Percentiles rank a stretch among this genome's conserved stretches.
Evolutionary conservation across 2,797 vertebrate genomes (phyloP).

Genomic region (Lerista edwardsae): DNA sequence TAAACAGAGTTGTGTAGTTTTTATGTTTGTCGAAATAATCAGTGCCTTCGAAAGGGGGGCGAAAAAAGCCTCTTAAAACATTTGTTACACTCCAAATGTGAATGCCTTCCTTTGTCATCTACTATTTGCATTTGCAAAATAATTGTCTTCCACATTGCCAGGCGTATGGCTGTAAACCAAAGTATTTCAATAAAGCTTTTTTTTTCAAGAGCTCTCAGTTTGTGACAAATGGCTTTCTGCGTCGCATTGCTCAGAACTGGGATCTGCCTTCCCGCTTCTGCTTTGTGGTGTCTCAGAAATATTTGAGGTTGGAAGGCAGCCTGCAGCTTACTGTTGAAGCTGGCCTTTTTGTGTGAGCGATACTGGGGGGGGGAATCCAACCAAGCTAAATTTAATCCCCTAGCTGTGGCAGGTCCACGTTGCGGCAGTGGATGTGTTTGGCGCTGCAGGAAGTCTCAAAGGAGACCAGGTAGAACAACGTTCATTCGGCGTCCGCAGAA

Average conservation of each 20-base stretch:
- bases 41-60: constrained; percentile 40
- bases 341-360: constrained; percentile 9
- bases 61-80: constrained; percentile 47
- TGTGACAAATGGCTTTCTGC: constrained; percentile 28
- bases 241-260: constrained; percentile 29
- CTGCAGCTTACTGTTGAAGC: constrained; percentile 31
- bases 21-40: constrained; percentile 62
- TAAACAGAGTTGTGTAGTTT: constrained; percentile 71
- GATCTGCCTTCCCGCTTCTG: constrained; percentile 35
- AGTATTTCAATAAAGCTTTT: constrained; percentile 48
- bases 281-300: constrained; percentile 24
- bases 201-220: constrained; percentile 26
- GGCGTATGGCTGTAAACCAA: constrained; percentile 51
- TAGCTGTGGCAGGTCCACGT: constrained; percentile 6
- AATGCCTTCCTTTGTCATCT: constrained; percentile 56
- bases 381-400: constrained; percentile 9
- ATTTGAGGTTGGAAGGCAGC: constrained; percentile 32
- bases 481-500: constrained; percentile 34
- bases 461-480: constrained; percentile 19
- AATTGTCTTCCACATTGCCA: constrained; percentile 58
- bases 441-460: background rate
- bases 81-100: constrained; percentile 50
- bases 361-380: background rate
- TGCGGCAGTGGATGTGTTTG: constrained; percentile 19
- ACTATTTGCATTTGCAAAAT: constrained; percentile 60